phyloP scores from a whole-genome alignment of 2,888 invertebrate species.

The Agrotis segetum region DNA sequence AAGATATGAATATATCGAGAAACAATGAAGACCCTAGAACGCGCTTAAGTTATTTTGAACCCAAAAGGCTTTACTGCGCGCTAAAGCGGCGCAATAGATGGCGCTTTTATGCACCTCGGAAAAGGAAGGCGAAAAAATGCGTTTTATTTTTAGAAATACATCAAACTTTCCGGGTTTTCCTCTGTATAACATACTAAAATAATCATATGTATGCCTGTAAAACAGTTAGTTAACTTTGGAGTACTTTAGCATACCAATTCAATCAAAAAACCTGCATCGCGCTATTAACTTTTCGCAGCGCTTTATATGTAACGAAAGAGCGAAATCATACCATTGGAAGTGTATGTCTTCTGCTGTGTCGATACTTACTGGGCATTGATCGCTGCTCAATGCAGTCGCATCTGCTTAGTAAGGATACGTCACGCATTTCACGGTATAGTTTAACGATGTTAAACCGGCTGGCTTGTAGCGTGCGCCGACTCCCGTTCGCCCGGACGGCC shows the following conservation, averaged over 20 bases:
- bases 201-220: background rate
- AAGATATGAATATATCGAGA: background rate
- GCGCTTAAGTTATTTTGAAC: constrained; percentile 12
- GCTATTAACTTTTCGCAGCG: constrained; percentile 44
- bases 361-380: constrained; percentile 79
- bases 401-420: constrained; percentile 71
- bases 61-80: constrained; percentile 13
- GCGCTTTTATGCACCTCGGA: constrained; percentile 43
- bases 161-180: background rate
- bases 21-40: background rate
- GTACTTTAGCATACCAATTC: background rate
- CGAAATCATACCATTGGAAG: constrained; percentile 52
- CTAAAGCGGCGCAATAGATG: constrained; percentile 51
- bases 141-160: constrained; percentile 2
- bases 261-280: constrained; percentile 50
- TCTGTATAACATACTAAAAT: background rate
- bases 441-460: constrained; percentile 70
- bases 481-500: constrained; percentile 73
- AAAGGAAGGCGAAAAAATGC: constrained; percentile 27
- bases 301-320: constrained; percentile 28
- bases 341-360: constrained; percentile 70
- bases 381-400: constrained; percentile 71
- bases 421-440: constrained; percentile 68
- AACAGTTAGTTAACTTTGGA: background rate
- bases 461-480: constrained; percentile 74